Evolutionary conservation across 2,113 vertebrate species (phyloP).

Genomic region (Amphiprion ocellaris): DNA sequence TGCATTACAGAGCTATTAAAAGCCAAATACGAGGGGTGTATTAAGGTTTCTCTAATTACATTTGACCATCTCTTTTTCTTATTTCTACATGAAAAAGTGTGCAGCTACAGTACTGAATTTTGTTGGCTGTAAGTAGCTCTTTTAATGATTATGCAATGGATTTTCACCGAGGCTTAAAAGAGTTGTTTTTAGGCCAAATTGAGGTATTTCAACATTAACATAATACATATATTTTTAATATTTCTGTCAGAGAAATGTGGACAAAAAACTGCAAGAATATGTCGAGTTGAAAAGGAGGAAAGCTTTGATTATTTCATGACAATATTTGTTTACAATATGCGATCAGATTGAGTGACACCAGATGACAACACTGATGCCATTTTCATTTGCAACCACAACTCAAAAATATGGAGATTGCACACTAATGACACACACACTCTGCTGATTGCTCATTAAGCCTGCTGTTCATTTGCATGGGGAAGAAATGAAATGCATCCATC

Average conservation of each 20-base stretch:
- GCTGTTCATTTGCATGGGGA: slow-evolving; percentile 51
- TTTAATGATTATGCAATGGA: not conserved
- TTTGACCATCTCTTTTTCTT: not conserved
- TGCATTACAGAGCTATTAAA: slow-evolving; percentile 13
- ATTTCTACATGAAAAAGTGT: not conserved
- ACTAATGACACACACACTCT: slow-evolving; percentile 21
- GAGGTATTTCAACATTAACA: not conserved
- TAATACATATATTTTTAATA: not conserved
- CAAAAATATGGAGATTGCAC: slow-evolving; percentile 58
- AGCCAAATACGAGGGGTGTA: not conserved
- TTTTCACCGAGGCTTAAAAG: not conserved
- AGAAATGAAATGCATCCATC: slow-evolving; percentile 50
- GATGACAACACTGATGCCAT: slow-evolving; percentile 34
- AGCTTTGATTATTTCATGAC: slow-evolving; percentile 31
- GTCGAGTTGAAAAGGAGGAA: not conserved
- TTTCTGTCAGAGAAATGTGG: not conserved
- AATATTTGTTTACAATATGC: slow-evolving; percentile 43
- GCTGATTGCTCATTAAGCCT: slow-evolving; percentile 69
- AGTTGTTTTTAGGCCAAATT: not conserved
- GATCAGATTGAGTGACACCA: slow-evolving; percentile 43
- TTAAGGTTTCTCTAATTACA: slow-evolving; percentile 18
- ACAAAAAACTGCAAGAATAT: not conserved
- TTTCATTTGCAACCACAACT: slow-evolving; percentile 45
- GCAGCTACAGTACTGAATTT: not conserved
- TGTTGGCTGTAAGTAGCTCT: not conserved